phyloP scores from a whole-genome alignment of 2,888 invertebrate genomes.

The Parasteatoda lunata region DNA sequence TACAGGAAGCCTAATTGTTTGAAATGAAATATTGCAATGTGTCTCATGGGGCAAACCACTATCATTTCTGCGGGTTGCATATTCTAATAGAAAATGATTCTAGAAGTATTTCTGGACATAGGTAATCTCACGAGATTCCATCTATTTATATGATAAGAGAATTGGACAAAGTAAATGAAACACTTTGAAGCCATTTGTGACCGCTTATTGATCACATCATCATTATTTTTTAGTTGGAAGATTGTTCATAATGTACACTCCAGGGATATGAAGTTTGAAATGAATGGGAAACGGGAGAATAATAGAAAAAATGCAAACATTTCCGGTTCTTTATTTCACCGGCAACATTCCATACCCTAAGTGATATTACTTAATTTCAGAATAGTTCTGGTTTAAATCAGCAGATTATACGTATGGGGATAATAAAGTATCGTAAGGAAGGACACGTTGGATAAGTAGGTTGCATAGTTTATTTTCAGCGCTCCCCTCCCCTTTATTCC shows the following conservation, averaged over 20 bases:
- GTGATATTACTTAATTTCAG: too few relatives aligned
- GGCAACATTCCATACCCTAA: not conserved
- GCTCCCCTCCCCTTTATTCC: too few relatives aligned
- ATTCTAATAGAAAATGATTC: constrained; percentile 1
- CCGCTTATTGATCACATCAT: constrained; percentile 42
- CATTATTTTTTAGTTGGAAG: constrained; percentile 20
- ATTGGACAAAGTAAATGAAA: constrained; percentile 50
- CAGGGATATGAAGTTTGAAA: not conserved
- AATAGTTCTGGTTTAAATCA: too few relatives aligned
- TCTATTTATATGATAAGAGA: constrained; percentile 28
- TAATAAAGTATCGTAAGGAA: too few relatives aligned
- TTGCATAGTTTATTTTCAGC: too few relatives aligned
- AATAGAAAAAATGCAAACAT: not conserved
- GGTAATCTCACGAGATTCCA: constrained; percentile 25
- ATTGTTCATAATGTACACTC: constrained; percentile 29
- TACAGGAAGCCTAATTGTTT: too few relatives aligned
- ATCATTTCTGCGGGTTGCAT: not conserved
- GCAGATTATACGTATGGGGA: too few relatives aligned
- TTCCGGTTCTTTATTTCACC: constrained; percentile 12
- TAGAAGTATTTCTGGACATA: constrained; percentile 28
- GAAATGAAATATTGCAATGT: not conserved
- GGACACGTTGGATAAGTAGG: too few relatives aligned
- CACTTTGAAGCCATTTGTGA: constrained; percentile 50
- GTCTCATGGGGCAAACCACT: not conserved
- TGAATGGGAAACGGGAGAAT: too few relatives aligned